phyloP scores from a whole-genome alignment of 2,113 vertebrate genomes.

The Ranitomeya imitator region DNA sequence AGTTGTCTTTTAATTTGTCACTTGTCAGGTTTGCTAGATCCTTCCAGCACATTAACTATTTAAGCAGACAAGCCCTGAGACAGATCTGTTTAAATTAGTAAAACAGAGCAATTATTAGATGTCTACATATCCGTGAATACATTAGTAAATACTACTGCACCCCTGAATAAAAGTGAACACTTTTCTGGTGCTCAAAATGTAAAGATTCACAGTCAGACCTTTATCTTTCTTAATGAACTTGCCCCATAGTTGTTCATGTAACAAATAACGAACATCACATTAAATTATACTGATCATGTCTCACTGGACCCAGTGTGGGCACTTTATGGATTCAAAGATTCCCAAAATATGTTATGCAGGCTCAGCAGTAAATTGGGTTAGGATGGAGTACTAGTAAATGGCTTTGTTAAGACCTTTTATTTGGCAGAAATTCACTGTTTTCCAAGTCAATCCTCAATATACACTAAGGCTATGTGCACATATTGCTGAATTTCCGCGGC shows the following conservation, averaged over 20 bases:
- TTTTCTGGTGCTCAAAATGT: background rate
- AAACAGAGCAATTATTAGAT: no score
- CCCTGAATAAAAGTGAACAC: no score
- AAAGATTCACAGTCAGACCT: background rate
- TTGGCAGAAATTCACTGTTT: background rate
- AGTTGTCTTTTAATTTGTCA: no score
- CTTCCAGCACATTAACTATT: no score
- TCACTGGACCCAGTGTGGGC: background rate
- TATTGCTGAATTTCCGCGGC: no score
- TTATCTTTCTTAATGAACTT: background rate
- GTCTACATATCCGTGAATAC: no score
- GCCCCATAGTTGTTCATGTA: no score
- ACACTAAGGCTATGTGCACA: no score
- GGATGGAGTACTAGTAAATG: background rate
- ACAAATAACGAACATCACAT: background rate
- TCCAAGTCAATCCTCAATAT: background rate
- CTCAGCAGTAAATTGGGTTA: background rate
- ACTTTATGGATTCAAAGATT: background rate
- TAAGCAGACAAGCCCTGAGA: no score
- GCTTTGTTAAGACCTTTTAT: background rate
- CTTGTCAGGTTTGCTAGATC: no score
- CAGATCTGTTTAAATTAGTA: no score
- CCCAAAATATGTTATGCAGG: background rate
- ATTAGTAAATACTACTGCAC: no score
- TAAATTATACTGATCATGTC: background rate